Conservation (phyloP, 2,888 invertebrate species). For the Drosophila planitibia region DNA sequence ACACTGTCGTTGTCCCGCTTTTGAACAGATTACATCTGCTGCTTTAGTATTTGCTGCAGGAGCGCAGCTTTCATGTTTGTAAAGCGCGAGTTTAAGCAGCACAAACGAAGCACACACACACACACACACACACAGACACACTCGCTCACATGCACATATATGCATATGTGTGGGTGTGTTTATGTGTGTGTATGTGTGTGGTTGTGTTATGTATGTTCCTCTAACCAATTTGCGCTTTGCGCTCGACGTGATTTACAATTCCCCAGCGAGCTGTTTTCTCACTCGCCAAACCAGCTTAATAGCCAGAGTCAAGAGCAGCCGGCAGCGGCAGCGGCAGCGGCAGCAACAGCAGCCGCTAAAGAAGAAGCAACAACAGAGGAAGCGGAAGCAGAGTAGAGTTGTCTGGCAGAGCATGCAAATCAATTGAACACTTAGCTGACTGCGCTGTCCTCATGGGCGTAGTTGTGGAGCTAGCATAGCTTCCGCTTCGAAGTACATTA, state of each 20-base stretch:
- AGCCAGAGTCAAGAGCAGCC: constrained; percentile 26
- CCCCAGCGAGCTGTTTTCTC: constrained; percentile 69
- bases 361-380: constrained; percentile 4
- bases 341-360: constrained; percentile 6
- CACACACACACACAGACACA: constrained; percentile 3
- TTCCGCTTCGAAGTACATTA: neutral
- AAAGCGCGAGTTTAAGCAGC: constrained; percentile 62
- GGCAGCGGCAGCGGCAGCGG: neutral
- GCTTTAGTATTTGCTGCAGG: constrained; percentile 51
- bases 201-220: constrained; percentile 55
- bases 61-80: constrained; percentile 60
- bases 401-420: constrained; percentile 64
- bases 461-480: neutral
- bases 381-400: constrained; percentile 20
- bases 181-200: constrained; percentile 11
- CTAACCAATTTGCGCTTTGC: constrained; percentile 74
- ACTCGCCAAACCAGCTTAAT: constrained; percentile 43
- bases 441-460: constrained; percentile 12
- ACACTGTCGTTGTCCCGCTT: constrained; percentile 3
- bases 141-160: neutral
- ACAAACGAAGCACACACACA: constrained; percentile 25
- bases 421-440: constrained; percentile 71
- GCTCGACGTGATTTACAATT: constrained; percentile 76
- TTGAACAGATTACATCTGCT: constrained; percentile 64
- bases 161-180: constrained; percentile 8